These are phyloP conservation scores for Torymus texanus DNA, from an alignment of 2,888 invertebrate species.

Conservation along the genomic window DNA sequence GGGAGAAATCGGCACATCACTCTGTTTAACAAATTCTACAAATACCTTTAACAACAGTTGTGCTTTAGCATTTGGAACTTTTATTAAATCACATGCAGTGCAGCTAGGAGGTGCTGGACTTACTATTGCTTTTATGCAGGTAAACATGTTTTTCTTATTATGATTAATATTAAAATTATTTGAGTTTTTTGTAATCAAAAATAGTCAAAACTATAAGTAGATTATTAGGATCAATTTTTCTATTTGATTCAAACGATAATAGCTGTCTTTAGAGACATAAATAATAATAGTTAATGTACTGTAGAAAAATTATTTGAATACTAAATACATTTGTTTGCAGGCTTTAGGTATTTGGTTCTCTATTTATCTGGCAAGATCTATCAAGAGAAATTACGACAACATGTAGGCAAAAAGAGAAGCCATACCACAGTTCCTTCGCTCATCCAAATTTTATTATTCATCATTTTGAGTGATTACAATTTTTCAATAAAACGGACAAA, in stretches of 20 bases:
- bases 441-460: slow-evolving; percentile 6
- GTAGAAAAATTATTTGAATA: background rate
- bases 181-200: background rate
- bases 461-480: slow-evolving; percentile 5
- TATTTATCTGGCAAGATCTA: slow-evolving; percentile 78
- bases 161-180: no score
- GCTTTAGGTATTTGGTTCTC: slow-evolving; percentile 79
- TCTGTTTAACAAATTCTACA: slow-evolving; percentile 68
- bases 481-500: background rate
- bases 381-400: slow-evolving; percentile 78
- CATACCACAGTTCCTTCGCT: slow-evolving; percentile 16
- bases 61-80: slow-evolving; percentile 75
- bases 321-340: slow-evolving; percentile 64
- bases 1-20: slow-evolving; percentile 74
- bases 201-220: slow-evolving; percentile 6
- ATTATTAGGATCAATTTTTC: no score
- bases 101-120: slow-evolving; percentile 85
- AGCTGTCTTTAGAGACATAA: background rate
- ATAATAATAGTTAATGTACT: slow-evolving; percentile 12
- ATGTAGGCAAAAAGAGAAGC: slow-evolving; percentile 63
- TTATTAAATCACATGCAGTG: slow-evolving; percentile 81
- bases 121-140: slow-evolving; percentile 86
- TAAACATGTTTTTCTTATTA: slow-evolving; percentile 67
- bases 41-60: slow-evolving; percentile 56
- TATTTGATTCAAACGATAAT: background rate